These are phyloP conservation scores for Dromiciops gliroides DNA, from an alignment of 2,113 vertebrate species.

Conservation along the genomic window DNA sequence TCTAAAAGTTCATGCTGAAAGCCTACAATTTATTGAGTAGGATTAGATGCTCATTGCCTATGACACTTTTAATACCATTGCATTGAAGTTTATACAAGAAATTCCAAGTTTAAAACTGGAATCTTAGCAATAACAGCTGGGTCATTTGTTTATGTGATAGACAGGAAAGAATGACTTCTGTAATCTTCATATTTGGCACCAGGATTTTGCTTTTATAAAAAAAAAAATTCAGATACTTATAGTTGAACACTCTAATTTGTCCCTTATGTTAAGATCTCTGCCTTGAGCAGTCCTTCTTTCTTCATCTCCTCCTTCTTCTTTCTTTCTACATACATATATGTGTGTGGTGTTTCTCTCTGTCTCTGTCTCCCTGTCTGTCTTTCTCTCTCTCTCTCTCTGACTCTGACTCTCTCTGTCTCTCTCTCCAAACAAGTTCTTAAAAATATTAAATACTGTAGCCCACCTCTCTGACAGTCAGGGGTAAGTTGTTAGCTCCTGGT, in stretches of 20 bases:
- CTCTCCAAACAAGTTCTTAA: conserved; percentile 82
- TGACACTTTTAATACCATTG: conserved; percentile 93
- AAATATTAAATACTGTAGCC: conserved; percentile 81
- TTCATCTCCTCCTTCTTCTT: too few species aligned
- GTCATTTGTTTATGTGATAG: conserved; percentile 90
- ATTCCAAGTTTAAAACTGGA: conserved; percentile 91
- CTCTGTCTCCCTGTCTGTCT: too few species aligned
- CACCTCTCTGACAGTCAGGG: conserved; percentile 82
- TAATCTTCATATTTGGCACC: conserved; percentile 88
- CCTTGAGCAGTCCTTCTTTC: conserved; percentile 68
- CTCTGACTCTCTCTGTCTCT: conserved; percentile 77
- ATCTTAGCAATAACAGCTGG: conserved; percentile 90
- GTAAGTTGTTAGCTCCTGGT: conserved; percentile 76
- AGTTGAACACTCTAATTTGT: conserved; percentile 83
- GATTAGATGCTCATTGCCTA: conserved; percentile 91
- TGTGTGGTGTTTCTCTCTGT: too few species aligned
- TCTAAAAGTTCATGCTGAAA: conserved; percentile 85
- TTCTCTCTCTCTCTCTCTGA: conserved; percentile 79
- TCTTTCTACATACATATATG: too few species aligned
- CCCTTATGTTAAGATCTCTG: conserved; percentile 83
- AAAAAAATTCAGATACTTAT: conserved; percentile 76
- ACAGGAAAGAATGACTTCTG: conserved; percentile 90
- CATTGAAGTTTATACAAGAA: conserved; percentile 91
- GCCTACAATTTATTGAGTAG: conserved; percentile 89
- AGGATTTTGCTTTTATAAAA: conserved; percentile 78